Evolutionary conservation across 2,888 invertebrate species (phyloP), one percentile per base, ranked within the genome.

Genomic region (Notodonta dromedarius): DNA sequence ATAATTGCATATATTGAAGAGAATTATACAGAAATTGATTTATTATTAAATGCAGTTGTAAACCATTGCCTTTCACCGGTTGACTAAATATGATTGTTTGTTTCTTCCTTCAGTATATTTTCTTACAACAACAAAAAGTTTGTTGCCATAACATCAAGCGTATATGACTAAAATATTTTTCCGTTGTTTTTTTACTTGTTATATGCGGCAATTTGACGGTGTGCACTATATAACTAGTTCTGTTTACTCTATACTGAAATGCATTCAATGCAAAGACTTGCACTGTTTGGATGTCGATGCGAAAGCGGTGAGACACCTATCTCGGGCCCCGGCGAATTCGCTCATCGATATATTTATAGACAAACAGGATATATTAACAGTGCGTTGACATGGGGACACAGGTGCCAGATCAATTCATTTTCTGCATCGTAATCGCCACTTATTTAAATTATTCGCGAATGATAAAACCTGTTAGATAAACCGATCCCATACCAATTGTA

Each of bases 301-400:
- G 68, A 70, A 70, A 73, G 63, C 65, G 65, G 61, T 66, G 60
- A 59, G 61, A 63, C 72, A 73, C 76, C 70, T 76, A 66, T 69
- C 69, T 64, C 54, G 69, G 69, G 72, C 77, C 73, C 63, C 73
- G 65, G 63, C 62, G 72, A 62, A 78, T 79, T 79, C 73, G 73
- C 75, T 82, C 79, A 80, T 82, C 79, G 74, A 72, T 82, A 67
- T 81, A 80, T 80, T 80, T 79, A 79, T 80, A 83, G 79, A 73
- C 77, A 79, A 83, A 84, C 85, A 86, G 85, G 84, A 86, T 83
- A 79, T 83, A 79, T 82, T 76, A 78, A 79, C 69, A 79, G 82
- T 79, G 60, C 85, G 77, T 85, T 83, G 86, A 83, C 86, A 83
- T 81, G 67, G 68, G 74, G 70, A 76, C 78, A 77, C 79, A 79